A percentile compares a stretch with the other conserved stretches of the same genome.
phyloP scores from a whole-genome alignment of 2,888 invertebrate genomes.

The Ariolimax columbianus region DNA sequence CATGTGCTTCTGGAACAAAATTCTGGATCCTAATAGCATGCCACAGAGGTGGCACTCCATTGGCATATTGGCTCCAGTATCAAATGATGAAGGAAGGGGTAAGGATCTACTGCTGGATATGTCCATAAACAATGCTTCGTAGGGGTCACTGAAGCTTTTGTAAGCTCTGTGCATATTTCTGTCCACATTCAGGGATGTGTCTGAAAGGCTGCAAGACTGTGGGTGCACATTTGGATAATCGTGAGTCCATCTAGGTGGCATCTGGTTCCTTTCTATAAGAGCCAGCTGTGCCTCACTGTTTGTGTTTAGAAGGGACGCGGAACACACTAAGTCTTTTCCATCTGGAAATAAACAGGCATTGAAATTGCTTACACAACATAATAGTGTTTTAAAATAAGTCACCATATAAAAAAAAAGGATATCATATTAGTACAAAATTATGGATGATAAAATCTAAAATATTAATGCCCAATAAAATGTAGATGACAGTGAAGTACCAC shows the following conservation, averaged over 20 bases:
- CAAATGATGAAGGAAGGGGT: slow-evolving; percentile 1
- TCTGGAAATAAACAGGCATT: slow-evolving; percentile 25
- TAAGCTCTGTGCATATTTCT: background rate
- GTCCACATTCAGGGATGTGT: background rate
- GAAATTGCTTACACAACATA: background rate
- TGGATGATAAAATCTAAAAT: background rate
- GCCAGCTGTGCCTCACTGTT: background rate
- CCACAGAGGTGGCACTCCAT: slow-evolving; percentile 18
- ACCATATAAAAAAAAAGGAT: background rate
- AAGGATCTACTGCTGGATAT: background rate
- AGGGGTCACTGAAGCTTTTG: background rate
- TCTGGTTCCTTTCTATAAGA: slow-evolving; percentile 7
- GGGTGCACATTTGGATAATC: background rate
- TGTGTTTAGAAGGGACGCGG: background rate
- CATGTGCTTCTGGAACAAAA: slow-evolving; percentile 41
- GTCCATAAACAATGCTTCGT: background rate
- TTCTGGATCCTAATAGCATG: slow-evolving; percentile 14
- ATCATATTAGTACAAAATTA: background rate
- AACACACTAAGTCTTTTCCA: slow-evolving; percentile 3
- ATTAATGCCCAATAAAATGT: background rate
- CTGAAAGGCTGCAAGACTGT: background rate
- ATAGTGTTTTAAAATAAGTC: background rate
- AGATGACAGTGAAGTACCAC: background rate
- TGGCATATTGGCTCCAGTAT: background rate
- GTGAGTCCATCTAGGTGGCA: background rate